Percentiles rank a stretch among this genome's conserved stretches.
Evolutionary conservation across 2,113 vertebrate species (phyloP).

Genomic region (Apus apus): DNA sequence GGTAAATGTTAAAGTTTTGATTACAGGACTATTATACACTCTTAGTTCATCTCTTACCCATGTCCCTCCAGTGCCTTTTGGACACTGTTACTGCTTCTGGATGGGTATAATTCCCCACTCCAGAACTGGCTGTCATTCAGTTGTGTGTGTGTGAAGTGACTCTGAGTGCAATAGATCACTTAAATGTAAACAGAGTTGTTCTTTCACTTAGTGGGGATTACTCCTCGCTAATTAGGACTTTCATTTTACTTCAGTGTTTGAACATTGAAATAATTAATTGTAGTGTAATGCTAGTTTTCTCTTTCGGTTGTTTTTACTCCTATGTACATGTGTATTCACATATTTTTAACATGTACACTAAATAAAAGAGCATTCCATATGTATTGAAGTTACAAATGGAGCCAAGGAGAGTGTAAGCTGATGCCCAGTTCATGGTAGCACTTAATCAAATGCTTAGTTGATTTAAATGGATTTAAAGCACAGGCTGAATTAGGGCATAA

Average conservation of each 20-base stretch:
- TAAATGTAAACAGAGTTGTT: slow-evolving; percentile 38
- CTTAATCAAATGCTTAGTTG: not conserved
- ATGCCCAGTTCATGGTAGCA: not conserved
- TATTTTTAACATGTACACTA: not conserved
- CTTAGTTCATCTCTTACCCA: not conserved
- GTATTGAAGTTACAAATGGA: not conserved
- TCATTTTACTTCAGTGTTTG: not conserved
- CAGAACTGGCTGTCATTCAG: not conserved
- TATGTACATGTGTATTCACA: not conserved
- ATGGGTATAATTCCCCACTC: not conserved
- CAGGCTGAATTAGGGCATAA: not conserved
- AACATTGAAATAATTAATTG: not conserved
- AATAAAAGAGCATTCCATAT: not conserved
- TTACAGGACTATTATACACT: not conserved
- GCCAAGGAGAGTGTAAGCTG: not conserved
- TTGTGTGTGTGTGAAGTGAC: not conserved
- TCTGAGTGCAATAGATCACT: slow-evolving; percentile 7
- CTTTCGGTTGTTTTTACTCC: not conserved
- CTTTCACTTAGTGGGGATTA: not conserved
- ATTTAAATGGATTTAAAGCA: not conserved
- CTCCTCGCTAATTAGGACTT: not conserved
- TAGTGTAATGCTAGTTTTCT: not conserved
- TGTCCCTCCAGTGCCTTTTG: not conserved
- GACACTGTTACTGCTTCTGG: not conserved
- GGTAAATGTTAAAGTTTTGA: not conserved